Conservation (phyloP, 2,888 invertebrate species). For the Laspeyria flexula region DNA sequence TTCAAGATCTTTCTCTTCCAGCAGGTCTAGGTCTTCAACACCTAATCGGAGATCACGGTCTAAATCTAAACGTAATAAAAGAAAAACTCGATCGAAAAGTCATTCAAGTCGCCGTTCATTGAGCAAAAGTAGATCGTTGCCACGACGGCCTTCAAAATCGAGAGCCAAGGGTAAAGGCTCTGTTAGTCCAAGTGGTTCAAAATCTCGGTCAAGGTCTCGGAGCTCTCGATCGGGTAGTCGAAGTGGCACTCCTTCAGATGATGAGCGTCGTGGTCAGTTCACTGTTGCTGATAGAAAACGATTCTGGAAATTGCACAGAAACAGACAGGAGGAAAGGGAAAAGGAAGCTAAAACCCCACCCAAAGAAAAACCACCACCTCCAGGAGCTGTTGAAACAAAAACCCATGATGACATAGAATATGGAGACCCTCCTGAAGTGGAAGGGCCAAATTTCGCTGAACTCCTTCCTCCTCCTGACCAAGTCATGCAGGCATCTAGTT, state of each 20-base stretch:
- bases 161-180: slow-evolving; percentile 50
- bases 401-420: slow-evolving; percentile 73
- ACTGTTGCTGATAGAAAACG: slow-evolving; percentile 79
- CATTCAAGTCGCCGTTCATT: slow-evolving; percentile 56
- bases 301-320: slow-evolving; percentile 76
- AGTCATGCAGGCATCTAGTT: slow-evolving; percentile 60
- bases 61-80: slow-evolving; percentile 52
- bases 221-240: slow-evolving; percentile 60
- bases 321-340: slow-evolving; percentile 61
- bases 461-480: slow-evolving; percentile 62
- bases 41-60: slow-evolving; percentile 56
- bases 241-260: slow-evolving; percentile 67
- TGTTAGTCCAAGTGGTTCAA: slow-evolving; percentile 41
- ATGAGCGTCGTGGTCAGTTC: slow-evolving; percentile 78
- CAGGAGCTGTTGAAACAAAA: slow-evolving; percentile 68
- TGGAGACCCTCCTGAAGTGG: slow-evolving; percentile 78
- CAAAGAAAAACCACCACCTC: slow-evolving; percentile 76
- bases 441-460: slow-evolving; percentile 79
- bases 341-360: slow-evolving; percentile 62
- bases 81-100: slow-evolving; percentile 60
- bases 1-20: slow-evolving; percentile 54
- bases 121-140: slow-evolving; percentile 50
- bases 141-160: slow-evolving; percentile 58
- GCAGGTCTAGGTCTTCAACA: slow-evolving; percentile 50
- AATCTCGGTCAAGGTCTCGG: slow-evolving; percentile 58